A percentile compares a stretch with the other conserved stretches of the same genome.
Conservation (phyloP, 2,113 vertebrate species). For the Prunella himalayana region DNA sequence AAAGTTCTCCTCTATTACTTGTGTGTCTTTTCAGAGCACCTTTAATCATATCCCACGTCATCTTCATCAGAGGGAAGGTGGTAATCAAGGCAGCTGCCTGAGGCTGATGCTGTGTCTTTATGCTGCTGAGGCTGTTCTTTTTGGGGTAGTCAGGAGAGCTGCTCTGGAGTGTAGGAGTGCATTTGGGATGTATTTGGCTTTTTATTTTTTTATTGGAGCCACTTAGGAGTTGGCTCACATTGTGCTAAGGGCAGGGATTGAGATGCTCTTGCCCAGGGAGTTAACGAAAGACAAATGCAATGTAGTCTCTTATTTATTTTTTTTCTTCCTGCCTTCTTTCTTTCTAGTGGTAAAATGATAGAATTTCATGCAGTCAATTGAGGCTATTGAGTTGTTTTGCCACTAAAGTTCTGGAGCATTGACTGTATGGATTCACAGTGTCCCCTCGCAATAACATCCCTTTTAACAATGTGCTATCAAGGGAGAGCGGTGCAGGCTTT, state of each 20-base stretch:
- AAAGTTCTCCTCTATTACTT: not conserved
- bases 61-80: slow-evolving; percentile 19
- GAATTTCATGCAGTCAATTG: slow-evolving; percentile 43
- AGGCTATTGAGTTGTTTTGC: slow-evolving; percentile 63
- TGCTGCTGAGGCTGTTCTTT: not conserved
- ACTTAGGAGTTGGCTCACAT: not conserved
- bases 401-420: slow-evolving; percentile 17
- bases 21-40: not conserved
- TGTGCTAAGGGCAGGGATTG: not conserved
- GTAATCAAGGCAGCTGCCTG: slow-evolving; percentile 45
- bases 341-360: not conserved
- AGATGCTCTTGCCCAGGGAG: not conserved
- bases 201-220: not conserved
- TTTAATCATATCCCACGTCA: not conserved
- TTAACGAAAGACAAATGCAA: slow-evolving; percentile 31
- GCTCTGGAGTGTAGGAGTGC: not conserved
- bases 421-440: slow-evolving; percentile 9
- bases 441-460: slow-evolving; percentile 25
- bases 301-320: not conserved
- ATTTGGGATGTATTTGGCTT: not conserved
- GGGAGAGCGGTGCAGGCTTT: not conserved
- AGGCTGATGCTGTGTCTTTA: not conserved
- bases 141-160: not conserved
- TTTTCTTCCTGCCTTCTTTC: not conserved
- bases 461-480: slow-evolving; percentile 10